Evolutionary conservation across 1,140 invertebrate genomes (phyloP).

Genomic region (Atta cephalotes): DNA sequence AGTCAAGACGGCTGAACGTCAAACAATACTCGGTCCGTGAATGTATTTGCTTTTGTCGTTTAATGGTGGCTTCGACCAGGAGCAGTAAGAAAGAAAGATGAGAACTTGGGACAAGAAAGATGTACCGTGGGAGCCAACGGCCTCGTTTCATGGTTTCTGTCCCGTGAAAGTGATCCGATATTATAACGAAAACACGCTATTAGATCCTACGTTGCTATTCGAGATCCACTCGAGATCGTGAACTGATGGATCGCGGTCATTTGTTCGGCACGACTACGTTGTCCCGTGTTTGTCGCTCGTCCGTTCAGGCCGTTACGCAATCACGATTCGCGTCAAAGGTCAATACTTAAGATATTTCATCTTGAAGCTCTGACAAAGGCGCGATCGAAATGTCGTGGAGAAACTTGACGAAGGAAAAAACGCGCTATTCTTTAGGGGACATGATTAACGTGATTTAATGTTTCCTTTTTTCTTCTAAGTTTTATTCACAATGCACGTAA

Average conservation of each 20-base stretch:
- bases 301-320: conserved; percentile 53
- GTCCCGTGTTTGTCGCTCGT: conserved; percentile 72
- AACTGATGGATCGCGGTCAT: conserved; percentile 82
- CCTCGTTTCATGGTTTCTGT: conserved; percentile 80
- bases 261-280: conserved; percentile 80
- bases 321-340: conserved; percentile 60
- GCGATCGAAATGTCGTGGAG: conserved; percentile 21
- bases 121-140: conserved; percentile 81
- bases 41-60: conserved; percentile 56
- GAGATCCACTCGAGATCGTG: conserved; percentile 75
- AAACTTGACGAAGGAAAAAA: conserved; percentile 6
- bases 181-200: conserved; percentile 70
- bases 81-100: conserved; percentile 22
- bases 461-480: too few species aligned
- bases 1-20: conserved; percentile 47
- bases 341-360: conserved; percentile 58
- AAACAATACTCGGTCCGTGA: conserved; percentile 56
- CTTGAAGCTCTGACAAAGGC: conserved; percentile 45
- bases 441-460: not conserved
- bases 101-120: conserved; percentile 22
- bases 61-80: conserved; percentile 45
- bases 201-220: conserved; percentile 33
- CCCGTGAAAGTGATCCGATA: conserved; percentile 83
- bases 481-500: not conserved
- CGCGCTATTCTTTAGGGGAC: conserved; percentile 9